phyloP scores from a whole-genome alignment of 2,888 invertebrate species.

The Tanaodytes sp. region DNA sequence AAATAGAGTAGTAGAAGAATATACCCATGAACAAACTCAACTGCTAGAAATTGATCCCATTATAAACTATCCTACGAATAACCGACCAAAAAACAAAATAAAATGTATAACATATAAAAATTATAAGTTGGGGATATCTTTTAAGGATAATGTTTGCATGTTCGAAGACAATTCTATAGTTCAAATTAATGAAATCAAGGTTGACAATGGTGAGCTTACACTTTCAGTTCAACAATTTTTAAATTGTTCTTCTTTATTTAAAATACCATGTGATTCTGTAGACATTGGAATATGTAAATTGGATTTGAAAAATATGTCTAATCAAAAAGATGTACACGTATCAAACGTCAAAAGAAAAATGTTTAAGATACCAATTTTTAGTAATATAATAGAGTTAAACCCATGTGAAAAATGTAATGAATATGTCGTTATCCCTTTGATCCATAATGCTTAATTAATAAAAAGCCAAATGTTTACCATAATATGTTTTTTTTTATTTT shows the following conservation, averaged over 20 bases:
- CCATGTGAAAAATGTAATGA: no score
- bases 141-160: constrained; percentile 24
- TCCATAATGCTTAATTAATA: no score
- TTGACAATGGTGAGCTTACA: background rate
- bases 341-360: constrained; percentile 17
- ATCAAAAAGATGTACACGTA: background rate
- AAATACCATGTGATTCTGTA: constrained; percentile 11
- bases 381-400: no score
- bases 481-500: no score
- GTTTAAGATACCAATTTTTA: no score
- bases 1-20: constrained; percentile 11
- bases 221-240: constrained; percentile 10
- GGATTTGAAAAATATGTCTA: background rate
- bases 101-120: constrained; percentile 1
- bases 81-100: background rate
- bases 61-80: constrained; percentile 6
- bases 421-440: no score
- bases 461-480: no score
- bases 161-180: constrained; percentile 13
- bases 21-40: background rate
- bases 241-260: constrained; percentile 7
- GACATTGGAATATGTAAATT: constrained; percentile 18
- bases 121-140: constrained; percentile 1
- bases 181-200: background rate
- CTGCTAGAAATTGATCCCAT: no score